Evolutionary conservation across 2,797 vertebrate species (phyloP), one percentile per base, ranked within the genome.

Genomic region (Peromyscus melanophrys): DNA sequence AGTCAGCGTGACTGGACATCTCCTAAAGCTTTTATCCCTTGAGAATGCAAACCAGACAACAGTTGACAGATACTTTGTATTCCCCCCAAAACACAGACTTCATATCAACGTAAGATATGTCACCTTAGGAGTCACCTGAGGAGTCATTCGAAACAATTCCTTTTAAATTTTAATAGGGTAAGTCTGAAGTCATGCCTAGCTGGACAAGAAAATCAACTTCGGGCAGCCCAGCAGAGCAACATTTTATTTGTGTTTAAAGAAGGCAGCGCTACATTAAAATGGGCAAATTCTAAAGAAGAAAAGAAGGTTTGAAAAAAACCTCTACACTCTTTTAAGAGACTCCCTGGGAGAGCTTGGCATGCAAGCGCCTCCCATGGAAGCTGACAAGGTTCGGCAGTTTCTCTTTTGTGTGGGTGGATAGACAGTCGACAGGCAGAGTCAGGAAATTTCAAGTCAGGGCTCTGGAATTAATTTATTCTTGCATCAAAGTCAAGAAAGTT

Each of bases 381-480:
- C 93, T 57, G 94, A 75, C 90, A 97, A 91, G 59, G 93, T 86
- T 89, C 13, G 0, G 16, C 31, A 12, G 29, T 67, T 97, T 90
- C 89, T 93, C 67, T 27, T 93, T 59, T 84, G 90, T 85, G 96
- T 96, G 95, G 96, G 95, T 76, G 57, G 95, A 61, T 25, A 91
- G 86, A 12, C 95, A 91, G 77, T 23, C 94, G 97, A 96, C 12
- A 94, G 71, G 71, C 82, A 11, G 95, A 97, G 83, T 89, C 78
- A 37, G 93, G 80, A 97, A 90, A 96, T 92, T 94, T 90, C 84
- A 94, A 77, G 95, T 52, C 7, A 0, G 29, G 71, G 43, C 78
- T 94, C 97, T 76, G 82, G 69, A 94, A 96, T 96, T 95, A 75
- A 96, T 97, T 95, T 94, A 82, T 87, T 77, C 92, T 95, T 92